phyloP scores from a whole-genome alignment of 2,113 vertebrate species.

The Axis porcinus region DNA sequence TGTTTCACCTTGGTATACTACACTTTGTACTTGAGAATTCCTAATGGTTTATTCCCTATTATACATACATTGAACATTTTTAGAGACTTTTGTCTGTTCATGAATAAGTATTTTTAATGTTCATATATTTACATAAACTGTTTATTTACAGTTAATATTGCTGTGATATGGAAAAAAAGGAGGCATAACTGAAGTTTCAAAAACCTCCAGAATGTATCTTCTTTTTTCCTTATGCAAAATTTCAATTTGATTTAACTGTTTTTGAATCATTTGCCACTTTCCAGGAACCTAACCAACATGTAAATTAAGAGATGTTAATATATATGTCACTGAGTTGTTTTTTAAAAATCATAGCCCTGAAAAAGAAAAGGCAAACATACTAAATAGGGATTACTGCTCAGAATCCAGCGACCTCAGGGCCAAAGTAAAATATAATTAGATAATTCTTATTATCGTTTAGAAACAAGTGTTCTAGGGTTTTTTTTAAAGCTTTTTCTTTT shows the following conservation, averaged over 20 bases:
- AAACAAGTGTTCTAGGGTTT: background rate
- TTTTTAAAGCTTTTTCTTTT: background rate
- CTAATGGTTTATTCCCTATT: background rate
- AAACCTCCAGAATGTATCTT: background rate
- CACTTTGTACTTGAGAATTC: background rate
- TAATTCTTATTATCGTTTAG: constrained; percentile 28
- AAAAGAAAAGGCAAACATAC: constrained; percentile 47
- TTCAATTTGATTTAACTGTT: constrained; percentile 53
- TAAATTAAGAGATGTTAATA: constrained; percentile 63
- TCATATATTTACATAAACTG: constrained; percentile 40
- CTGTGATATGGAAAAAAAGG: constrained; percentile 34
- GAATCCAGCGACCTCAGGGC: background rate
- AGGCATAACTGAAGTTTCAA: background rate
- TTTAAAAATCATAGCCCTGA: constrained; percentile 9
- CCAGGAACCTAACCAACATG: constrained; percentile 58
- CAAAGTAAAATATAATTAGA: constrained; percentile 32
- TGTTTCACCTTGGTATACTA: background rate
- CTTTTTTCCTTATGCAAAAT: constrained; percentile 47
- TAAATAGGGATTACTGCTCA: constrained; percentile 12
- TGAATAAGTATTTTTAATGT: constrained; percentile 47
- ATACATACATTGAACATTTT: background rate
- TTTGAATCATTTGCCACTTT: constrained; percentile 64
- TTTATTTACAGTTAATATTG: constrained; percentile 44
- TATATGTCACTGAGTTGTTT: constrained; percentile 57
- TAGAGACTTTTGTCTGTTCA: constrained; percentile 12